Evolutionary conservation across 2,888 invertebrate species (phyloP), one percentile per base, ranked within the genome.

Genomic region (Drosophila subquinaria): DNA sequence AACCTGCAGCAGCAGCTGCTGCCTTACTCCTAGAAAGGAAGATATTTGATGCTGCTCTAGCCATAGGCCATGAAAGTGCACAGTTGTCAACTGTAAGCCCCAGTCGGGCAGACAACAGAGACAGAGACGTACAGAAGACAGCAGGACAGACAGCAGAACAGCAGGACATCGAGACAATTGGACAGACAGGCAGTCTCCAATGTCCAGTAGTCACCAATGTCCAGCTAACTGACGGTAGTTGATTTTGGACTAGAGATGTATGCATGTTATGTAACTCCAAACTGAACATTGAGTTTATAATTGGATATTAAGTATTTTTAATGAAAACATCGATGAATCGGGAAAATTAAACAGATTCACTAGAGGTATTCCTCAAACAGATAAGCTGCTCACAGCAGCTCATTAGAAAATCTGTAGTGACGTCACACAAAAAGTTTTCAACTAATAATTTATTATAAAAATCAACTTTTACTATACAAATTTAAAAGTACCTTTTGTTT

Each of bases 21-120:
- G 38, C 38, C 35, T 36, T 15, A 33, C 57, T 52, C 36, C 33
- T 51, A 15, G 43, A 68, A 27, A 47, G 51, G 36, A 75, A 86
- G 83, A 77, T 70, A 81, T 78, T 82, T 72, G 74, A 77, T 71
- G 68, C 64, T 50, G 15, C 8, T 51, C 35, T 13, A 64, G 75
- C 88, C 84, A 65, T 71, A 79, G 83, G 84, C 83, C 73, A 84
- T 73, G 76, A 69, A 73, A 87, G 79, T 79, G 85, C 88, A 87
- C 74, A 82, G 87, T 86, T 82, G 84, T 83, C 87, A 81, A 81
- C 82, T 69, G 73, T 65, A 67, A 69, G 65, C 68, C 53, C 55
- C 65, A 66, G 70, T 64, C 77, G 48, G 61, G 40, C 38, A 45
- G 48, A 57, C 59, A 57, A 15, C 42, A 20, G 11, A 48, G 56